Percentiles rank a stretch among this genome's conserved stretches.
Conservation (phyloP, 2,888 invertebrate genomes). For the Tuberolachnus salignus region DNA sequence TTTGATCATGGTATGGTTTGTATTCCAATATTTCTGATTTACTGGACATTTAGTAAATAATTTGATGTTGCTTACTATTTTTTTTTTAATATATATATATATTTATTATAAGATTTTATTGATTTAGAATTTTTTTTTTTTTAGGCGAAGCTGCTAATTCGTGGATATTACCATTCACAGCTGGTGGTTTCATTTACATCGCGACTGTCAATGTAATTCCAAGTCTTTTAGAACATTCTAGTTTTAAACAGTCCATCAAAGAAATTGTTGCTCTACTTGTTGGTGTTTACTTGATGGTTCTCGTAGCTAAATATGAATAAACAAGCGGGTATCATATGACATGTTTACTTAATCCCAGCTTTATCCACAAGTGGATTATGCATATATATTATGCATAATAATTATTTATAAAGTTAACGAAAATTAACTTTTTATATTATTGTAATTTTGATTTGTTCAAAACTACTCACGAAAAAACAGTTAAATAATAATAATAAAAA, state of each 20-base stretch:
- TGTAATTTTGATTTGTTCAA: conserved; percentile 4
- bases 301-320: conserved; percentile 83
- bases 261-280: conserved; percentile 87
- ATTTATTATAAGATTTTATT: neutral
- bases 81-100: too few relatives aligned
- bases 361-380: neutral
- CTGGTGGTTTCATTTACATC: conserved; percentile 99
- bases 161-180: conserved; percentile 96
- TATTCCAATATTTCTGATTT: too few relatives aligned
- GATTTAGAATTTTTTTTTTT: conserved; percentile 38
- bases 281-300: conserved; percentile 94
- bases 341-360: too few relatives aligned
- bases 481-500: too few relatives aligned
- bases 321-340: conserved; percentile 57
- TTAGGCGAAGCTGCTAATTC: conserved; percentile 72
- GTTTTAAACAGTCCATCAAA: conserved; percentile 85
- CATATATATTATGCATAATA: neutral
- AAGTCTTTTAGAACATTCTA: conserved; percentile 88
- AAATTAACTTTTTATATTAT: neutral
- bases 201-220: conserved; percentile 99
- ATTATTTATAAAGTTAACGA: neutral
- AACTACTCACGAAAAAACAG: neutral
- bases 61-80: too few relatives aligned
- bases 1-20: too few relatives aligned
- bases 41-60: too few relatives aligned